These are phyloP conservation scores for Peribatodes rhomboidaria DNA, from an alignment of 2,888 invertebrate genomes.

Conservation along the genomic window DNA sequence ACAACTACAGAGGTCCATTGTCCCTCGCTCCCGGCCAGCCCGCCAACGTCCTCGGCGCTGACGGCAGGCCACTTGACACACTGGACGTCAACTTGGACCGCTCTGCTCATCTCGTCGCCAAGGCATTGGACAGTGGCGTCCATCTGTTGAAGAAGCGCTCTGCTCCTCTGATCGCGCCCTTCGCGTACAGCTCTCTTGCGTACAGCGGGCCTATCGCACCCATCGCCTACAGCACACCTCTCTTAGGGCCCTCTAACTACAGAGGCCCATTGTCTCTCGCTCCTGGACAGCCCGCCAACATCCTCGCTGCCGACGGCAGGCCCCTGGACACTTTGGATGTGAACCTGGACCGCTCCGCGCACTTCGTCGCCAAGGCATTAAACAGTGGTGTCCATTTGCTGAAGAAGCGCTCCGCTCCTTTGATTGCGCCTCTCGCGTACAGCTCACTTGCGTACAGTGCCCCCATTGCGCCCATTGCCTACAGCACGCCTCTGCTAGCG, in stretches of 20 bases:
- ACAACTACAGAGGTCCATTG: constrained; percentile 49
- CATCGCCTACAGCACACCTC: constrained; percentile 39
- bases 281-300: constrained; percentile 76
- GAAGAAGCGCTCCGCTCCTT: constrained; percentile 69
- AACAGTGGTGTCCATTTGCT: constrained; percentile 53
- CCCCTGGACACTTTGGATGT: constrained; percentile 79
- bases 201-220: constrained; percentile 51
- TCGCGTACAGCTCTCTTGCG: constrained; percentile 24
- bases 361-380: constrained; percentile 64
- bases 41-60: constrained; percentile 72
- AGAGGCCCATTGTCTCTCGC: constrained; percentile 53
- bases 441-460: constrained; percentile 47
- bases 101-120: constrained; percentile 70
- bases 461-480: constrained; percentile 39
- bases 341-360: constrained; percentile 75
- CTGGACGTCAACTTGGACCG: constrained; percentile 78
- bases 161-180: constrained; percentile 46
- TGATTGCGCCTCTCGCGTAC: constrained; percentile 34
- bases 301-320: constrained; percentile 74
- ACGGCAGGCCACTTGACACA: constrained; percentile 79
- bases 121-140: constrained; percentile 40
- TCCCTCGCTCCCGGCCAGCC: constrained; percentile 72
- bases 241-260: constrained; percentile 40
- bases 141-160: constrained; percentile 73
- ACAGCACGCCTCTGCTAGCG: constrained; percentile 25